phyloP scores from a whole-genome alignment of 2,888 invertebrate genomes.

The Chalcosyrphus nemorum region DNA sequence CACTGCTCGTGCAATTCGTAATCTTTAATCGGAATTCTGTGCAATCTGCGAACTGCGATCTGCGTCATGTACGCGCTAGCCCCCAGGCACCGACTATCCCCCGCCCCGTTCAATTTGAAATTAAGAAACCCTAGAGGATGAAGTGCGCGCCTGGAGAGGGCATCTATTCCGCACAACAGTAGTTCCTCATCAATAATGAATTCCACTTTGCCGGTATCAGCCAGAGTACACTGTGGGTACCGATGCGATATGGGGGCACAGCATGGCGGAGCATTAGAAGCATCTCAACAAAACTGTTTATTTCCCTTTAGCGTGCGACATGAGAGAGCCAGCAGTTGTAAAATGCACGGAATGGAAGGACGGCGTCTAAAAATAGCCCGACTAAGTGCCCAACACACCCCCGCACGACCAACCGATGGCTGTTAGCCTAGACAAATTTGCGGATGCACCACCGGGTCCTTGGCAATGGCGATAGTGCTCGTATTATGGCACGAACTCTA shows the following conservation, averaged over 20 bases:
- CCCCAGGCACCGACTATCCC: neutral
- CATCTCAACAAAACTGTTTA: slow-evolving; percentile 48
- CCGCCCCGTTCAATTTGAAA: slow-evolving; percentile 30
- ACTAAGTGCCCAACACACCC: slow-evolving; percentile 50
- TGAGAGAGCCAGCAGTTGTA: slow-evolving; percentile 1
- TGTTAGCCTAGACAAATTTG: slow-evolving; percentile 68
- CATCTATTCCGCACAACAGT: slow-evolving; percentile 16
- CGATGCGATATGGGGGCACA: neutral
- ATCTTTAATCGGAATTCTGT: slow-evolving; percentile 25
- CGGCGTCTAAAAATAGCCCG: slow-evolving; percentile 52
- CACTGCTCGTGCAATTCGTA: too few species aligned
- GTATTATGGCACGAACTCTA: slow-evolving; percentile 51
- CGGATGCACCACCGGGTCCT: slow-evolving; percentile 64
- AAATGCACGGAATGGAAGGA: slow-evolving; percentile 55
- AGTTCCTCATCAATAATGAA: slow-evolving; percentile 61
- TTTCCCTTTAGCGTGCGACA: slow-evolving; percentile 2
- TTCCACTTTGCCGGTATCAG: slow-evolving; percentile 27
- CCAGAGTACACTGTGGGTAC: slow-evolving; percentile 14
- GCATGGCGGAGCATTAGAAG: slow-evolving; percentile 14
- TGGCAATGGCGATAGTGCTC: slow-evolving; percentile 59
- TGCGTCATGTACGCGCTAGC: slow-evolving; percentile 24
- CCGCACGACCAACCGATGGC: slow-evolving; percentile 26
- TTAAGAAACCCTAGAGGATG: slow-evolving; percentile 33
- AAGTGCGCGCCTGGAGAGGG: neutral
- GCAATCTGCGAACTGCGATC: slow-evolving; percentile 21